Base-by-base conservation (phyloP, 2,797 vertebrate species). In the Phrynocephalus forsythii region DNA sequence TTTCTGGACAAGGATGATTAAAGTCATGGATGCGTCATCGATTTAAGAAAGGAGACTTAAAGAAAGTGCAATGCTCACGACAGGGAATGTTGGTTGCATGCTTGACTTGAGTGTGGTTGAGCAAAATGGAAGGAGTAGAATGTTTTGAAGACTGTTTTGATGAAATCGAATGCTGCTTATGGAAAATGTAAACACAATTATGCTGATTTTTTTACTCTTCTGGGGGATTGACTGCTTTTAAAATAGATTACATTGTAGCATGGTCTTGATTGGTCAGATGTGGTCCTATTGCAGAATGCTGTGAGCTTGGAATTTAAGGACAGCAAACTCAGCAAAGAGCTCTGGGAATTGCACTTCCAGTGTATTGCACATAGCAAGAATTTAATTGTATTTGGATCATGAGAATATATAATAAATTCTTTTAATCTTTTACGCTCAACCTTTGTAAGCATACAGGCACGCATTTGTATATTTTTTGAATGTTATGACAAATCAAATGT, bases 401-500 rank as follows among this genome's bases (percentile, higher is more conserved):
- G 48, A 5, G 56, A 93, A 84, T 88, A 85, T 88, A 89, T 88
- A 90, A 90, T 87, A 91, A 93, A 91, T 93, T 93, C 93, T 94
- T 95, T 95, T 92, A 90, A 87, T 89, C 80, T 8, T 79, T 95
- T 86, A 90, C 88, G 89, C 94, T 94, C 93, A 93, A 91, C 88
- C 79, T 95, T 96, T 94, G 90, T 94, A 94, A 91, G 92, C 91
- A 95, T 95, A 94, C 91, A 94, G 96, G 91, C 90, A 94, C 95
- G 94, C 90, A 95, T 96, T 96, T 97, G 95, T 96, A 96, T 92
- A 91, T 94, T 88, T 92, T 95, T 95, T 94, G 91, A 96, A 95
- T 95, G 90, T 95, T 94, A 93, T 87, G 95, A 95, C 96, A 97
- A 97, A 97, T 92, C 90, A 95, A 92, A 94, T 91, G 93, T 96